Evolutionary conservation across 2,113 vertebrate species (phyloP).

Genomic region (Parus major): DNA sequence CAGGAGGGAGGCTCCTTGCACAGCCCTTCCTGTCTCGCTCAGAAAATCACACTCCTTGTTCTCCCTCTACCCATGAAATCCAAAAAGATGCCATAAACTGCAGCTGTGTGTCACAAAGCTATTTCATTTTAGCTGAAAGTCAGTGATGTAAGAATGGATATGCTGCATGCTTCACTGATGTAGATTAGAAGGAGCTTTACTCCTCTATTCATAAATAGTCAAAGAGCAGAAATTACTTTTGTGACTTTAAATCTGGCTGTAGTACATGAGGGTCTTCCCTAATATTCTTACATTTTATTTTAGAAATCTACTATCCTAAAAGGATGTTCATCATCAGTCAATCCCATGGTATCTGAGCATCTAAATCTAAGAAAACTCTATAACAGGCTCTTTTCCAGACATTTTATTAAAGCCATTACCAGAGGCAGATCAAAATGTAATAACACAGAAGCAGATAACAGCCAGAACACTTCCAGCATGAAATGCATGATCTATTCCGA

Average conservation of each 20-base stretch:
- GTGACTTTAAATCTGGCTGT: not conserved
- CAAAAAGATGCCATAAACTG: not conserved
- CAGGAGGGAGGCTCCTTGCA: not conserved
- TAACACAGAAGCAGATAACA: slow-evolving; percentile 12
- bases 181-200: not conserved
- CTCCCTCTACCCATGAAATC: not conserved
- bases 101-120: not conserved
- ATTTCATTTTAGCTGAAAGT: not conserved
- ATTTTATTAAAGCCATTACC: slow-evolving; percentile 40
- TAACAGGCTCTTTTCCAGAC: not conserved
- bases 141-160: not conserved
- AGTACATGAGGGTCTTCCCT: not conserved
- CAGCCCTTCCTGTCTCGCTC: not conserved
- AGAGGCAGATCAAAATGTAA: slow-evolving; percentile 25
- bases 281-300: not conserved
- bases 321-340: not conserved
- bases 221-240: slow-evolving; percentile 1
- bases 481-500: not conserved
- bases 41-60: not conserved
- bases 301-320: not conserved
- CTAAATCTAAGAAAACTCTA: slow-evolving; percentile 22
- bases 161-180: not conserved
- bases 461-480: not conserved
- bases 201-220: not conserved
- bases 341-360: not conserved